A percentile compares a stretch with the other conserved stretches of the same genome.
These are phyloP conservation scores for Perdita meconis DNA, from an alignment of 2,888 invertebrate species.

Conservation along the genomic window DNA sequence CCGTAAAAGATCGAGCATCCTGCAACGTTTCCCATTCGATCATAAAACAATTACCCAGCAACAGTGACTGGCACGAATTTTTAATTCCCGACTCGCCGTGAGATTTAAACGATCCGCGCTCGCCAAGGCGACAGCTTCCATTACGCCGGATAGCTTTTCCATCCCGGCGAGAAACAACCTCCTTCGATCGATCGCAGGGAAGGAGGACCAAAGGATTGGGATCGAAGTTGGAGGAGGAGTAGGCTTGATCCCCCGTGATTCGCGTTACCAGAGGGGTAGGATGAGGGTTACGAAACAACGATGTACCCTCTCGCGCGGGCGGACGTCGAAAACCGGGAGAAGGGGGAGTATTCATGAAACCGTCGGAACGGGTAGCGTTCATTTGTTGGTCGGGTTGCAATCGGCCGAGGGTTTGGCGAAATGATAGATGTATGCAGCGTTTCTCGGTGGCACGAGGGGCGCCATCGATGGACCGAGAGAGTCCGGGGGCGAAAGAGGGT, in stretches of 20 bases:
- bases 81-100: conserved; percentile 48
- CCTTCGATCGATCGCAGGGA: conserved; percentile 34
- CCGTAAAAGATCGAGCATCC: neutral
- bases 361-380: conserved; percentile 65
- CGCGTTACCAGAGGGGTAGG: conserved; percentile 16
- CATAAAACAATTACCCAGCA: conserved; percentile 41
- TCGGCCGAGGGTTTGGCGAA: conserved; percentile 60
- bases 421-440: conserved; percentile 76
- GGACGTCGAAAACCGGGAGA: neutral
- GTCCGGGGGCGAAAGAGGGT: conserved; percentile 58
- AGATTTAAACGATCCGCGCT: conserved; percentile 68
- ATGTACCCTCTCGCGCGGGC: conserved; percentile 19
- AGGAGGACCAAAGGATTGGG: neutral
- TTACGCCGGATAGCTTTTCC: conserved; percentile 67
- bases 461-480: conserved; percentile 65
- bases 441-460: conserved; percentile 61
- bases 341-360: conserved; percentile 63
- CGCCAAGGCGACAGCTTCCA: conserved; percentile 69
- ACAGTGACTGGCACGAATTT: conserved; percentile 61
- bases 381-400: conserved; percentile 66
- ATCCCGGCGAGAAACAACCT: conserved; percentile 41
- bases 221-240: neutral
- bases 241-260: neutral
- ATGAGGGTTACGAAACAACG: conserved; percentile 58
- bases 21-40: neutral